These are phyloP conservation scores for Aleiodes leptofemur DNA, from an alignment of 2,888 invertebrate genomes.

Conservation along the genomic window DNA sequence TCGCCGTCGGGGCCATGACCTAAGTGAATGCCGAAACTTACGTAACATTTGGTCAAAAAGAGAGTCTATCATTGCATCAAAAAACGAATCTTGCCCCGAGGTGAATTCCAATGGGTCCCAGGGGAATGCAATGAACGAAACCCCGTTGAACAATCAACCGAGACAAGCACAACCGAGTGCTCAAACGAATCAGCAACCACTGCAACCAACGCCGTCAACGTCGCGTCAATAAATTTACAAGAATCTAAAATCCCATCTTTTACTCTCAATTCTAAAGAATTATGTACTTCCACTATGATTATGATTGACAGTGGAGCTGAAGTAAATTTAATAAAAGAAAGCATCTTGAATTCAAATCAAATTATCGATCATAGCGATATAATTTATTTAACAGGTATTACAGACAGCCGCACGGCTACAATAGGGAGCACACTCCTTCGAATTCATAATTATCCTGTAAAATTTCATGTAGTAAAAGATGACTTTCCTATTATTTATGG, in stretches of 20 bases:
- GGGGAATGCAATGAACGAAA: background rate
- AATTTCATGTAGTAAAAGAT: constrained; percentile 11
- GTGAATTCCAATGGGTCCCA: background rate
- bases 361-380: background rate
- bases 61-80: background rate
- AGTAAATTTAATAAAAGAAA: background rate
- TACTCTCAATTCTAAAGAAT: background rate
- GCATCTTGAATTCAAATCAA: background rate
- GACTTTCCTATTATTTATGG: constrained; percentile 2
- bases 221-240: background rate
- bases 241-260: background rate
- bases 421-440: background rate
- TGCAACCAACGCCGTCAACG: background rate
- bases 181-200: background rate
- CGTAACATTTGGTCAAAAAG: background rate
- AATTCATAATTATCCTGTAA: background rate
- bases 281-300: background rate
- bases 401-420: background rate
- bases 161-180: too few species aligned
- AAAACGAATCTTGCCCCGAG: constrained; percentile 5
- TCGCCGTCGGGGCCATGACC: background rate
- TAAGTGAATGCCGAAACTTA: background rate
- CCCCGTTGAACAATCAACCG: background rate
- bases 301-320: constrained; percentile 21
- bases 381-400: background rate